These are phyloP conservation scores for Sebastes melanostomus DNA, from an alignment of 2,797 vertebrate species.

Conservation along the genomic window DNA sequence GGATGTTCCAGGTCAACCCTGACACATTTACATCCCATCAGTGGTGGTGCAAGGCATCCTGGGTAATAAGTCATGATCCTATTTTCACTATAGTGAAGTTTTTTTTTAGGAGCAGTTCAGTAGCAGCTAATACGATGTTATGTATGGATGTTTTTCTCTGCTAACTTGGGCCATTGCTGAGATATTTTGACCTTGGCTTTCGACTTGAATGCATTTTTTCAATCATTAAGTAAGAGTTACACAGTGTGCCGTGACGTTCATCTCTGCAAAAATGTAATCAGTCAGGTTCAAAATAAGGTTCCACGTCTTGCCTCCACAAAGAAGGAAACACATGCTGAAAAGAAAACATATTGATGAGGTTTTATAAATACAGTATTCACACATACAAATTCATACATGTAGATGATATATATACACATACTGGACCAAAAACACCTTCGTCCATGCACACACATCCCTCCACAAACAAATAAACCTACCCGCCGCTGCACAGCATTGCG, in stretches of 20 bases:
- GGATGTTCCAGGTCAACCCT: slow-evolving; percentile 59
- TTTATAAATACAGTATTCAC: not conserved
- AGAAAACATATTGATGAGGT: not conserved
- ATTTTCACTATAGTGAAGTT: not conserved
- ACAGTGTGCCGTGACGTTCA: not conserved
- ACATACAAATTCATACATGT: not conserved
- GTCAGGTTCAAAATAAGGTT: slow-evolving; percentile 2
- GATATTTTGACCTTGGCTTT: not conserved
- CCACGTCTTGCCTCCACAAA: not conserved
- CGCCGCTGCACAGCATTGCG: slow-evolving; percentile 47
- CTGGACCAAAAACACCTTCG: slow-evolving; percentile 16
- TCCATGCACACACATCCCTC: not conserved
- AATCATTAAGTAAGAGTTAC: not conserved
- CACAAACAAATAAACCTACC: slow-evolving; percentile 55
- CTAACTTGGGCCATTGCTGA: not conserved
- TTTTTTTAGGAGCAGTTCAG: not conserved
- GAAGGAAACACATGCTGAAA: not conserved
- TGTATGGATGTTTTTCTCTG: not conserved
- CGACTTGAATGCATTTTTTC: not conserved
- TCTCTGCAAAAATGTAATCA: not conserved
- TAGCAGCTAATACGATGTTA: not conserved
- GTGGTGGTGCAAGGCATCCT: slow-evolving; percentile 34
- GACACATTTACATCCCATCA: slow-evolving; percentile 60
- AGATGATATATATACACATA: not conserved
- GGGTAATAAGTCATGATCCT: slow-evolving; percentile 34